Evolutionary conservation across 1,140 invertebrate genomes (phyloP).

Genomic region (Aphidius ervi): DNA sequence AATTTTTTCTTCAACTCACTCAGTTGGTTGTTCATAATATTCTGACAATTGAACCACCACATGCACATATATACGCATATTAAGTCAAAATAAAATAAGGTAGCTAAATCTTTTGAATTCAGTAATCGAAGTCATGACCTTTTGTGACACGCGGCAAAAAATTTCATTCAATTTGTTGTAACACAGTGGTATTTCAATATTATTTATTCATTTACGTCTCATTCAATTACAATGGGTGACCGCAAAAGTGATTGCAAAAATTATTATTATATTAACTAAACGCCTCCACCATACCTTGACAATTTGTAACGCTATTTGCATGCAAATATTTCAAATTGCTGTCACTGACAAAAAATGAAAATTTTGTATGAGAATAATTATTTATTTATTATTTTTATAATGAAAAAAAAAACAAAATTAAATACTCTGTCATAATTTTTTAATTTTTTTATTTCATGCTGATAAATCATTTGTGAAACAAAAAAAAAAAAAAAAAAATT

Average conservation of each 20-base stretch:
- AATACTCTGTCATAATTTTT: too few relatives aligned
- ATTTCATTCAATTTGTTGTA: too few relatives aligned
- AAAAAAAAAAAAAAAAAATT: too few relatives aligned
- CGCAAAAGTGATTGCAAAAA: constrained; percentile 44
- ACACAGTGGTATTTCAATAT: constrained; percentile 35
- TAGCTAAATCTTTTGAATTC: constrained; percentile 18
- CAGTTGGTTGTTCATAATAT: too few relatives aligned
- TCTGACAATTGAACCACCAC: not conserved
- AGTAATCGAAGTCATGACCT: constrained; percentile 45
- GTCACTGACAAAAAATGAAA: constrained; percentile 17
- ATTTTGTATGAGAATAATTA: not conserved
- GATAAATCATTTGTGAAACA: too few relatives aligned
- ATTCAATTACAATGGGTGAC: constrained; percentile 47
- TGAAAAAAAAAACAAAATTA: too few relatives aligned
- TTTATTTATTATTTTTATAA: not conserved
- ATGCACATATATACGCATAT: not conserved
- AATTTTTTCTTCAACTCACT: too few relatives aligned
- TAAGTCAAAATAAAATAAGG: not conserved
- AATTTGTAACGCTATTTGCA: constrained; percentile 46
- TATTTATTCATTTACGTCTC: constrained; percentile 51
- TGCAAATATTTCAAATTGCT: constrained; percentile 37
- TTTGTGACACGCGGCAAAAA: constrained; percentile 22
- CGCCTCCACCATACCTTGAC: not conserved
- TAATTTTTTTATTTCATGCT: too few relatives aligned
- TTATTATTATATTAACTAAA: constrained; percentile 2